A percentile compares a stretch with the other conserved stretches of the same genome.
Evolutionary conservation across 2,113 vertebrate species (phyloP).

Genomic region (Patagioenas fasciata): DNA sequence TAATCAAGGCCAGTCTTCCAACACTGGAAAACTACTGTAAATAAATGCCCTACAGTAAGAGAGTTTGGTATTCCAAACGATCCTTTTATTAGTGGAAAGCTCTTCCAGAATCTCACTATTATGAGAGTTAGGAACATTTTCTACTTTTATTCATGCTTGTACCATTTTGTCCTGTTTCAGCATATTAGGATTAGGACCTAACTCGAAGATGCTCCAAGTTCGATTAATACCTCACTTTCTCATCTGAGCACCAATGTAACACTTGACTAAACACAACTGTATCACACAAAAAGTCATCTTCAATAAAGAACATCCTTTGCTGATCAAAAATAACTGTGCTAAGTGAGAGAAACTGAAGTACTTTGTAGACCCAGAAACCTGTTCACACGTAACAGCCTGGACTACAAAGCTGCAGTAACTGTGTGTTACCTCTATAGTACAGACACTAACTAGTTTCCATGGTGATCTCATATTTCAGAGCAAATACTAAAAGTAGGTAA

Average conservation of each 20-base stretch:
- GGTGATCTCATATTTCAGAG: not conserved
- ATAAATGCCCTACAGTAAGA: not conserved
- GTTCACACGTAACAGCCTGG: not conserved
- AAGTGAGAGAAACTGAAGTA: not conserved
- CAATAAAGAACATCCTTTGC: not conserved
- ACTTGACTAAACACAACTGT: not conserved
- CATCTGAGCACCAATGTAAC: not conserved
- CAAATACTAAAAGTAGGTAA: not conserved
- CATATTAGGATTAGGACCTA: not conserved
- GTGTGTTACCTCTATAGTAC: not conserved
- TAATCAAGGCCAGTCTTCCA: not conserved
- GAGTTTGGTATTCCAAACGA: not conserved
- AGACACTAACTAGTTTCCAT: not conserved
- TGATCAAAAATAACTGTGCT: not conserved
- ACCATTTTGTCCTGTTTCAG: not conserved
- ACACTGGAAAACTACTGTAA: not conserved
- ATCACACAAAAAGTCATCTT: not conserved
- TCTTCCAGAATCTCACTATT: not conserved
- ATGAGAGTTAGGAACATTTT: not conserved
- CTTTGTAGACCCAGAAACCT: not conserved
- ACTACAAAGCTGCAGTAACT: not conserved
- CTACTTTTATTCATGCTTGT: not conserved
- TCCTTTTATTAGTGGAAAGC: not conserved
- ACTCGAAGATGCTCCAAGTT: not conserved
- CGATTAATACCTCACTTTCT: not conserved